phyloP scores from a whole-genome alignment of 1,140 invertebrate genomes.

The Dolichoris vasculosae region DNA sequence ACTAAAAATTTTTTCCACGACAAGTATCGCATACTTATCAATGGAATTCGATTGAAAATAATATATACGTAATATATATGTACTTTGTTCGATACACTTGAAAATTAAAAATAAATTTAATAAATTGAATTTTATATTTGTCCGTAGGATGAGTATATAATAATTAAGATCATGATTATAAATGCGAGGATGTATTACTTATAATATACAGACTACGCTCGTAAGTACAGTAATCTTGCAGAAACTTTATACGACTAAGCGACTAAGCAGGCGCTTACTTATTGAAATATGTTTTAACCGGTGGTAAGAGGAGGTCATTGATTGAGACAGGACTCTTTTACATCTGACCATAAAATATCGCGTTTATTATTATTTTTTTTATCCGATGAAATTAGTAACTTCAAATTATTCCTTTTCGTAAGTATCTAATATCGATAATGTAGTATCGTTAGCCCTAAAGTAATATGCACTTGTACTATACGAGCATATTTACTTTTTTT shows the following conservation, averaged over 20 bases:
- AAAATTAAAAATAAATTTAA: neutral
- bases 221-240: slow-evolving; percentile 16
- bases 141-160: neutral
- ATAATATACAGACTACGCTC: slow-evolving; percentile 10
- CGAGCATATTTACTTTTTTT: neutral
- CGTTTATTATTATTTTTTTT: slow-evolving; percentile 6
- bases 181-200: slow-evolving; percentile 15
- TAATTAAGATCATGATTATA: slow-evolving; percentile 27
- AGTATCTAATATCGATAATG: neutral
- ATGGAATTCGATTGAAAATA: neutral
- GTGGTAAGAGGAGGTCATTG: neutral
- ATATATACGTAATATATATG: neutral
- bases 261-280: slow-evolving; percentile 25
- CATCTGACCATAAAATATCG: neutral
- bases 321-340: neutral
- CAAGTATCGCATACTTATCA: neutral
- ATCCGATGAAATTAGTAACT: neutral
- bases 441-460: neutral
- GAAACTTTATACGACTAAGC: slow-evolving; percentile 28
- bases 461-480: neutral
- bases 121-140: slow-evolving; percentile 7
- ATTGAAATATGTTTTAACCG: slow-evolving; percentile 16
- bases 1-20: neutral
- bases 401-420: neutral
- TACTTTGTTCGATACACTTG: neutral